phyloP scores from a whole-genome alignment of 2,113 vertebrate genomes.

The Brachypodius melanocephalos region DNA sequence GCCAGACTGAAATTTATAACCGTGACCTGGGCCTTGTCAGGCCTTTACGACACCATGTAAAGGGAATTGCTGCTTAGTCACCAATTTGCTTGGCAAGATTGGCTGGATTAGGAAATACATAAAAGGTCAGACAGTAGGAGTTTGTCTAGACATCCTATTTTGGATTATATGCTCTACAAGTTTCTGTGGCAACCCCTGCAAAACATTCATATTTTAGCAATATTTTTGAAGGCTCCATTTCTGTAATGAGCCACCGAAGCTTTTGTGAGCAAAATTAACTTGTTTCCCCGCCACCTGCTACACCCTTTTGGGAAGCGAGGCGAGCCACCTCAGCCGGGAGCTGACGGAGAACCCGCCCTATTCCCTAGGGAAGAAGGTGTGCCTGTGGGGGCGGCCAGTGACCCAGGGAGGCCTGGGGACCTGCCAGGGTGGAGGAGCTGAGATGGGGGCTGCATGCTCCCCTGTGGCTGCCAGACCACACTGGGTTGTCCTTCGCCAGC shows the following conservation, averaged over 20 bases:
- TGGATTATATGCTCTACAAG: conserved; percentile 59
- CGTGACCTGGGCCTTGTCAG: conserved; percentile 73
- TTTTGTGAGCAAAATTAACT: neutral
- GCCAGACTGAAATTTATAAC: conserved; percentile 76
- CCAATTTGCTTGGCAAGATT: conserved; percentile 73
- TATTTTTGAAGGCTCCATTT: conserved; percentile 39
- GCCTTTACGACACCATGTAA: conserved; percentile 71
- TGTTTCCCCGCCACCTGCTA: neutral
- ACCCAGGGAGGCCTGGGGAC: neutral
- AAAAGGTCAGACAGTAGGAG: conserved; percentile 82
- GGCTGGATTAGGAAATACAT: conserved; percentile 73
- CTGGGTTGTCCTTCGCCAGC: neutral
- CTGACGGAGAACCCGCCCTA: neutral
- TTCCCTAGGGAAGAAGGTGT: neutral
- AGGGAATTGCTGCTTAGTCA: conserved; percentile 78
- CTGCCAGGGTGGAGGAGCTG: neutral
- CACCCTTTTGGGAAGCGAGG: neutral
- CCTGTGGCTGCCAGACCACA: neutral
- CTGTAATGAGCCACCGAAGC: neutral
- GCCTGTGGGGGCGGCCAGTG: neutral
- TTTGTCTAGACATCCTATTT: conserved; percentile 82
- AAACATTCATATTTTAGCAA: conserved; percentile 67
- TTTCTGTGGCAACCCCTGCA: conserved; percentile 72
- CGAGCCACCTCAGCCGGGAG: neutral
- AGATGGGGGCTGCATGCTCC: neutral